phyloP scores from a whole-genome alignment of 1,140 invertebrate species.

The Venustaconcha ellipsiformis region DNA sequence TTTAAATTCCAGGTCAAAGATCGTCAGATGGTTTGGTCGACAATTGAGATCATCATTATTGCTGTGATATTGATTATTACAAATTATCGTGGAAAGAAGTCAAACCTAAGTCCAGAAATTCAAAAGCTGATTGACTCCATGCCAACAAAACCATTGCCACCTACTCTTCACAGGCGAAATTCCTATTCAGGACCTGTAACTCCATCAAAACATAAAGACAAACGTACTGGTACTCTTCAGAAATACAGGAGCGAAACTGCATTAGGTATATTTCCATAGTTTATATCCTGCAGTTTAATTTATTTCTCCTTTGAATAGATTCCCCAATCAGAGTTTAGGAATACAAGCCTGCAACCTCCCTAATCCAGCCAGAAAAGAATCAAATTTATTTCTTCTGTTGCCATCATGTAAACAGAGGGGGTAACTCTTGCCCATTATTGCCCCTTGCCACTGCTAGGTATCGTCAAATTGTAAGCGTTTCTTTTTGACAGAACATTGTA shows the following conservation, averaged over 20 bases:
- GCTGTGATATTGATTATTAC: slow-evolving; percentile 70
- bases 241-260: slow-evolving; percentile 30
- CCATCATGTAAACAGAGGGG: no score
- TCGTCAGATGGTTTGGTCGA: slow-evolving; percentile 72
- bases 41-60: slow-evolving; percentile 72
- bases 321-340: no score
- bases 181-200: slow-evolving; percentile 30
- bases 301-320: no score
- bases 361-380: no score
- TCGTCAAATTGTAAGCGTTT: no score
- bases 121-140: slow-evolving; percentile 45
- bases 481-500: no score
- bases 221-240: slow-evolving; percentile 11
- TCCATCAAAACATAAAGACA: slow-evolving; percentile 21
- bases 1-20: slow-evolving; percentile 59
- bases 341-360: no score
- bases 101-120: slow-evolving; percentile 37
- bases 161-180: slow-evolving; percentile 31
- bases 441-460: no score
- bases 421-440: no score
- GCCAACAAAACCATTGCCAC: slow-evolving; percentile 31
- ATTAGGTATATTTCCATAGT: slow-evolving; percentile 17
- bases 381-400: no score
- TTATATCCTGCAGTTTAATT: no score
- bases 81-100: slow-evolving; percentile 50